phyloP scores from a whole-genome alignment of 2,797 vertebrate species.

The Myotis planiceps region DNA sequence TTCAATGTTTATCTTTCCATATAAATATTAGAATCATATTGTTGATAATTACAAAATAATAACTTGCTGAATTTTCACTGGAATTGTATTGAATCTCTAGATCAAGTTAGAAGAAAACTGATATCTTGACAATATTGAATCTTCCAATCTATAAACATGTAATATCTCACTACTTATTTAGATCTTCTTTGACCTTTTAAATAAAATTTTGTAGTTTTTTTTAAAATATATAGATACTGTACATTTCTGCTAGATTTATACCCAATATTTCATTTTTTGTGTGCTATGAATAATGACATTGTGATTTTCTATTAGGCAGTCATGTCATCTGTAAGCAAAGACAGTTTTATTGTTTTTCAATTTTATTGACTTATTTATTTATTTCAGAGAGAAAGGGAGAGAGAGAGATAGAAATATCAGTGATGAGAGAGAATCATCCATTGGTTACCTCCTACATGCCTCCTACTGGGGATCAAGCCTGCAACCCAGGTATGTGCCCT shows the following conservation, averaged over 20 bases:
- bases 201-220: not conserved
- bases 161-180: not conserved
- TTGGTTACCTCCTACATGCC: too few relatives aligned
- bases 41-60: not conserved
- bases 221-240: not conserved
- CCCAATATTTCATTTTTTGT: not conserved
- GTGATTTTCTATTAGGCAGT: not conserved
- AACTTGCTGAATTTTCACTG: not conserved
- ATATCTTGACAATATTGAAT: not conserved
- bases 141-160: not conserved
- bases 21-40: not conserved
- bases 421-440: too few relatives aligned
- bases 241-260: not conserved
- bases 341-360: not conserved
- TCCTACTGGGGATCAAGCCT: too few relatives aligned
- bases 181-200: not conserved
- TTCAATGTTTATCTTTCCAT: not conserved
- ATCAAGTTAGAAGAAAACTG: not conserved
- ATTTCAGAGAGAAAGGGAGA: too few relatives aligned
- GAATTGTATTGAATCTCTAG: not conserved
- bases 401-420: too few relatives aligned
- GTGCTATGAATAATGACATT: not conserved
- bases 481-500: too few relatives aligned
- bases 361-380: too few relatives aligned
- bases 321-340: not conserved